phyloP scores from a whole-genome alignment of 2,113 vertebrate genomes.

The Chlorocebus sabaeus region DNA sequence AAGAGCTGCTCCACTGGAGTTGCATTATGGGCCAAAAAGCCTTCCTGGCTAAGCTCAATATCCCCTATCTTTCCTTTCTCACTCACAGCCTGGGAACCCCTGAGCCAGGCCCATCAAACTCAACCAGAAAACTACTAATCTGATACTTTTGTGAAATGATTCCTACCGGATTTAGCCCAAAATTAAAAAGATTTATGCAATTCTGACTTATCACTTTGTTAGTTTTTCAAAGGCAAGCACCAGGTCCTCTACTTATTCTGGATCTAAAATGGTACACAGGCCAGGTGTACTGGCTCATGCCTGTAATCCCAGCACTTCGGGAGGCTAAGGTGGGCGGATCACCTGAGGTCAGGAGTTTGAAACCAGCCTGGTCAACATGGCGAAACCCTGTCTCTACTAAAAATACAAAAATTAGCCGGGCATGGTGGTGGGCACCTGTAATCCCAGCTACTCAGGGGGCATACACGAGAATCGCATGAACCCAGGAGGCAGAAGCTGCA shows the following conservation, averaged over 20 bases:
- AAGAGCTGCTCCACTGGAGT: background rate
- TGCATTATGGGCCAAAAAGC: background rate
- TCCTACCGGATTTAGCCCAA: background rate
- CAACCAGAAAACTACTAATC: background rate
- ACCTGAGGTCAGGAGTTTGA: too few relatives aligned
- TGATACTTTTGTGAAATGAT: background rate
- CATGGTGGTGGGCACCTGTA: too few relatives aligned
- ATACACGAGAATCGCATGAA: too few relatives aligned
- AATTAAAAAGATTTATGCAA: background rate
- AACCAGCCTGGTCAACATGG: too few relatives aligned
- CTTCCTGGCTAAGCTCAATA: background rate
- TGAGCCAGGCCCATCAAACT: background rate
- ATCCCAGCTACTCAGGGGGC: too few relatives aligned
- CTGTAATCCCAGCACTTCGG: too few relatives aligned
- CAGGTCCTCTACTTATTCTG: background rate
- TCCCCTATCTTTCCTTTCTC: background rate
- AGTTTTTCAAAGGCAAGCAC: background rate
- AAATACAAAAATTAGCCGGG: too few relatives aligned
- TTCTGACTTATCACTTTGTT: background rate
- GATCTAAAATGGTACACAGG: background rate
- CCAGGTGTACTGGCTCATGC: too few relatives aligned
- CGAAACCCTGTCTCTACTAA: too few relatives aligned
- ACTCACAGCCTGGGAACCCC: background rate
- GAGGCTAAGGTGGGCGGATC: too few relatives aligned
- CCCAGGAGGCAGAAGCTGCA: too few relatives aligned